These are phyloP conservation scores for Platichthys stellatus DNA, from an alignment of 2,113 vertebrate species.

Conservation along the genomic window DNA sequence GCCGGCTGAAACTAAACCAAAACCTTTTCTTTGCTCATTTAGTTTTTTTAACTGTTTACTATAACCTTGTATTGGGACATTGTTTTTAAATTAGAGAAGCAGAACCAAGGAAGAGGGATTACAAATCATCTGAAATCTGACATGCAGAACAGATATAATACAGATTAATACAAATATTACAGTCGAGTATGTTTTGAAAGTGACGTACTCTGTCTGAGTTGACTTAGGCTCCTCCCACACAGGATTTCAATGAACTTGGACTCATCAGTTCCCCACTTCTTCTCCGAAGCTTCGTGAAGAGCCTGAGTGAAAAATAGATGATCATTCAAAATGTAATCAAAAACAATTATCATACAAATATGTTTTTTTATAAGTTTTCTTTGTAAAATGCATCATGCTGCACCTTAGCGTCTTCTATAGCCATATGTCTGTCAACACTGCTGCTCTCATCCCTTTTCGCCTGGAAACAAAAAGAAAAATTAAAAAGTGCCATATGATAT, in stretches of 20 bases:
- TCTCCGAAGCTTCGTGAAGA: slow-evolving; percentile 83
- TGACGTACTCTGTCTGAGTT: slow-evolving; percentile 78
- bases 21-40: too few species aligned
- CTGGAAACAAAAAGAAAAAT: slow-evolving; percentile 47
- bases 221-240: slow-evolving; percentile 81
- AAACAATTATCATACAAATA: neutral
- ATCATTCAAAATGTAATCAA: neutral
- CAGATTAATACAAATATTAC: too few species aligned
- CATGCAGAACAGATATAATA: too few species aligned
- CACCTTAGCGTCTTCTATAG: slow-evolving; percentile 81
- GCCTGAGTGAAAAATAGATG: slow-evolving; percentile 43
- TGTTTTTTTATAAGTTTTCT: neutral
- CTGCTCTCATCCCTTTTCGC: slow-evolving; percentile 75
- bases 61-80: too few species aligned
- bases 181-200: neutral
- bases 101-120: too few species aligned
- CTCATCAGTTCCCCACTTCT: slow-evolving; percentile 83
- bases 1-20: too few species aligned
- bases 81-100: too few species aligned
- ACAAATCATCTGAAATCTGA: too few species aligned
- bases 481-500: too few species aligned
- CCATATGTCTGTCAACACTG: slow-evolving; percentile 61
- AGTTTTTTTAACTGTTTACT: too few species aligned
- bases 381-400: neutral
- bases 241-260: slow-evolving; percentile 82